Conservation (phyloP, 2,888 invertebrate species). For the Hermodice carunculata region DNA sequence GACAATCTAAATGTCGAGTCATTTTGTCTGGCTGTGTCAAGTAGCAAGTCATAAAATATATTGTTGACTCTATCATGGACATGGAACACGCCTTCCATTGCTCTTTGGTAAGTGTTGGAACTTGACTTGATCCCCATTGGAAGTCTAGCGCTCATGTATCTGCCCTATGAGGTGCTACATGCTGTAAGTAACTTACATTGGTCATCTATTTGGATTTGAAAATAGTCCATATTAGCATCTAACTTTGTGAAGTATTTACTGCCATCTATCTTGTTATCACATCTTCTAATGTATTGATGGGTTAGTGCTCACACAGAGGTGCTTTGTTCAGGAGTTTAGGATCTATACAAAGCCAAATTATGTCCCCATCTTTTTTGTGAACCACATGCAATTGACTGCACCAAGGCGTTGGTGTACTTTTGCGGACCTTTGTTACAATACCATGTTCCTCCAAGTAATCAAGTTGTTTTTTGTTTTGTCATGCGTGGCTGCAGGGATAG, state of each 20-base stretch:
- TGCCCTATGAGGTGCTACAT: constrained; percentile 8
- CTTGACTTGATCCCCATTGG: constrained; percentile 18
- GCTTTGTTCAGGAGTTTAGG: neutral
- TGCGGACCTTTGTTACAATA: neutral
- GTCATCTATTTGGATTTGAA: constrained; percentile 4
- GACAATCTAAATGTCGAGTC: constrained; percentile 2
- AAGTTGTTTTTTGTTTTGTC: neutral
- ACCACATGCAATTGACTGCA: constrained; percentile 3
- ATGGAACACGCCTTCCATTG: constrained; percentile 3
- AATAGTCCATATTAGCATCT: constrained; percentile 16
- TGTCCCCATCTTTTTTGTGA: neutral
- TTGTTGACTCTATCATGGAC: neutral
- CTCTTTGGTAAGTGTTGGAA: constrained; percentile 14
- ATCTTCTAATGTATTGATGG: neutral
- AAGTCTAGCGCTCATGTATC: constrained; percentile 1
- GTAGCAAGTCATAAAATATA: constrained; percentile 11
- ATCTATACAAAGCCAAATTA: neutral
- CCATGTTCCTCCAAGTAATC: constrained; percentile 1
- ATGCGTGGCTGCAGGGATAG: neutral
- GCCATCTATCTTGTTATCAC: neutral
- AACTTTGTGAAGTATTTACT: neutral
- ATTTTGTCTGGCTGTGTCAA: constrained; percentile 2
- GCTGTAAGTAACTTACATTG: neutral
- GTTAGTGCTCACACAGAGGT: neutral
- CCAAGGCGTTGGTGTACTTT: neutral